Percentiles rank a stretch among this genome's conserved stretches.
Evolutionary conservation across 2,797 vertebrate species (phyloP).

Genomic region (Taeniopygia guttata): DNA sequence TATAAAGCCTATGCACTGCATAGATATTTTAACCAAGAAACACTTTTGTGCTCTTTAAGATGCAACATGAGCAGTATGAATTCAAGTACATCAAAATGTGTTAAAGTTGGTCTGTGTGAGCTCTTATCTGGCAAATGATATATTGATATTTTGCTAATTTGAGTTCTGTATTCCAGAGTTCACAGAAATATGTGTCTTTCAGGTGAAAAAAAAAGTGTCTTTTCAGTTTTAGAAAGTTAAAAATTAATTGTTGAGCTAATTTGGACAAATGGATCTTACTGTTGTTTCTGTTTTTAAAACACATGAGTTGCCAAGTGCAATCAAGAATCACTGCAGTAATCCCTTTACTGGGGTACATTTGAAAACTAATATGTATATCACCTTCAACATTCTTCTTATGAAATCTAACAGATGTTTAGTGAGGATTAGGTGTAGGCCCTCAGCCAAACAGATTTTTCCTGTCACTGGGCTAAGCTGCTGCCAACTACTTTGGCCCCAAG

Average conservation of each 20-base stretch:
- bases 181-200: background rate
- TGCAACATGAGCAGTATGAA: background rate
- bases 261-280: background rate
- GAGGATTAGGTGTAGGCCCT: conserved; percentile 34
- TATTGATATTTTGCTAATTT: background rate
- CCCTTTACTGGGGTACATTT: background rate
- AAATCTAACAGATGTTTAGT: conserved; percentile 54
- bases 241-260: background rate
- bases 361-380: conserved; percentile 74
- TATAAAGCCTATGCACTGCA: background rate
- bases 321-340: background rate
- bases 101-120: background rate
- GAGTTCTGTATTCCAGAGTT: background rate
- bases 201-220: background rate
- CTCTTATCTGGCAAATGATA: background rate
- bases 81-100: background rate
- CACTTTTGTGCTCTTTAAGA: background rate
- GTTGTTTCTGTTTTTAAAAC: background rate
- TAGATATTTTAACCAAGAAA: background rate
- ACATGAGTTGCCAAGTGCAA: background rate
- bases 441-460: conserved; percentile 43
- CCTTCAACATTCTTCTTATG: conserved; percentile 38
- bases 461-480: background rate
- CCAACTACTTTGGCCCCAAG: background rate
- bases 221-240: background rate